phyloP scores from a whole-genome alignment of 2,797 vertebrate genomes.

The Pseudomugil gertrudae region DNA sequence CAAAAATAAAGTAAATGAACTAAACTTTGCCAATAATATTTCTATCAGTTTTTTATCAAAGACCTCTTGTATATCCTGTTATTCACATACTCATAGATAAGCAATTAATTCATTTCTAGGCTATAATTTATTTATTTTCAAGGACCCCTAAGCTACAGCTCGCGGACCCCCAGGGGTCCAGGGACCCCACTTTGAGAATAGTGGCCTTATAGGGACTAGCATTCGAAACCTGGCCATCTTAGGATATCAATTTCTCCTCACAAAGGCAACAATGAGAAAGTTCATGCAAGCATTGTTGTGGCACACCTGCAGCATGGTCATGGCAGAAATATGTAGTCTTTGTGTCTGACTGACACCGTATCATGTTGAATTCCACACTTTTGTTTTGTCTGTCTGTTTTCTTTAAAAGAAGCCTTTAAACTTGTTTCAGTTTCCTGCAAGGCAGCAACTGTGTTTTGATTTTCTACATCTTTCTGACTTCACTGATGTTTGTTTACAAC shows the following conservation, averaged over 20 bases:
- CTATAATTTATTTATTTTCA: too few species aligned
- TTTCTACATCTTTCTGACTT: constrained; percentile 17
- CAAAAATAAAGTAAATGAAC: too few species aligned
- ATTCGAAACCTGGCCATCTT: constrained; percentile 49
- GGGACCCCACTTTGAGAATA: too few species aligned
- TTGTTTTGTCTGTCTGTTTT: not conserved
- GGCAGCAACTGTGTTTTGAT: constrained; percentile 9
- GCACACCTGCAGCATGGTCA: constrained; percentile 55
- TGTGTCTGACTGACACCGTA: constrained; percentile 38
- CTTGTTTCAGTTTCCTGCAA: constrained; percentile 2
- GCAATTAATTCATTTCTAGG: too few species aligned
- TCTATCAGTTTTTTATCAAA: too few species aligned
- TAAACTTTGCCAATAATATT: too few species aligned
- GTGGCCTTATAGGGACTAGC: constrained; percentile 5
- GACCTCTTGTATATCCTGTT: too few species aligned
- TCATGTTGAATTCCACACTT: constrained; percentile 46
- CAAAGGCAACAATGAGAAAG: constrained; percentile 46
- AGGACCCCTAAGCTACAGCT: too few species aligned
- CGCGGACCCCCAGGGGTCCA: too few species aligned
- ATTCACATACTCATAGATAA: too few species aligned
- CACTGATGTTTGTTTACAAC: constrained; percentile 33
- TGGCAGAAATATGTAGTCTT: constrained; percentile 34
- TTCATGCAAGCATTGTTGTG: constrained; percentile 20
- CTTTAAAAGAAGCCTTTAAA: not conserved
- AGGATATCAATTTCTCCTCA: constrained; percentile 51